These are phyloP conservation scores for Amyelois transitella DNA, from an alignment of 1,140 invertebrate genomes.

Conservation along the genomic window DNA sequence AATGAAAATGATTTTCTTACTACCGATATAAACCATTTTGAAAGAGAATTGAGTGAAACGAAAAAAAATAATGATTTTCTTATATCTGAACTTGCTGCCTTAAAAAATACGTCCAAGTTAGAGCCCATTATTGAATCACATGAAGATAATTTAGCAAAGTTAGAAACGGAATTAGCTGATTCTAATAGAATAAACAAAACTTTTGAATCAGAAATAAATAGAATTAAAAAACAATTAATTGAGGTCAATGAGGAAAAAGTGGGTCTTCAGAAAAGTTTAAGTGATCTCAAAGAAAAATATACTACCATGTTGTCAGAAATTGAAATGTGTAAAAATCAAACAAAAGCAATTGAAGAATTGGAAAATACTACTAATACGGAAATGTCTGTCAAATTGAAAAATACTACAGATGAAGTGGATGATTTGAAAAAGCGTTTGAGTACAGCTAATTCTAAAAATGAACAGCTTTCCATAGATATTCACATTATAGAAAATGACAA, in stretches of 20 bases:
- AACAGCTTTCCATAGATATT: slow-evolving; percentile 62
- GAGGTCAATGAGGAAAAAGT: slow-evolving; percentile 64
- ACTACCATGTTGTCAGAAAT: slow-evolving; percentile 66
- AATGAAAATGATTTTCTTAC: slow-evolving; percentile 76
- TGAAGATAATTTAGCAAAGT: slow-evolving; percentile 77
- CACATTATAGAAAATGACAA: slow-evolving; percentile 70
- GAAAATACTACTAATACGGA: slow-evolving; percentile 35
- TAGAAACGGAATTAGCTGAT: slow-evolving; percentile 78
- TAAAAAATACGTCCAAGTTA: slow-evolving; percentile 76
- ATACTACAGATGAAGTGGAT: slow-evolving; percentile 49
- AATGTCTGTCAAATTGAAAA: slow-evolving; percentile 49
- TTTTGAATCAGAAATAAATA: slow-evolving; percentile 69
- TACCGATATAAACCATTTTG: slow-evolving; percentile 76
- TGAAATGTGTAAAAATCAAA: slow-evolving; percentile 50
- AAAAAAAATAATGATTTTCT: slow-evolving; percentile 81
- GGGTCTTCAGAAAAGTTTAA: slow-evolving; percentile 52
- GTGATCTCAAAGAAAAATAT: slow-evolving; percentile 63
- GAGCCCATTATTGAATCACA: slow-evolving; percentile 80
- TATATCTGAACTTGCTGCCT: slow-evolving; percentile 76
- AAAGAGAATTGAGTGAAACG: slow-evolving; percentile 78
- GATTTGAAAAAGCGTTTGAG: slow-evolving; percentile 53
- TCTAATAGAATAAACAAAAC: slow-evolving; percentile 67
- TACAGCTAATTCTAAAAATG: slow-evolving; percentile 52
- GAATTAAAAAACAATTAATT: slow-evolving; percentile 54
- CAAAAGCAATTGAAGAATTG: slow-evolving; percentile 48